Evolutionary conservation across 2,888 invertebrate species (phyloP).

Genomic region (Formica aserva): DNA sequence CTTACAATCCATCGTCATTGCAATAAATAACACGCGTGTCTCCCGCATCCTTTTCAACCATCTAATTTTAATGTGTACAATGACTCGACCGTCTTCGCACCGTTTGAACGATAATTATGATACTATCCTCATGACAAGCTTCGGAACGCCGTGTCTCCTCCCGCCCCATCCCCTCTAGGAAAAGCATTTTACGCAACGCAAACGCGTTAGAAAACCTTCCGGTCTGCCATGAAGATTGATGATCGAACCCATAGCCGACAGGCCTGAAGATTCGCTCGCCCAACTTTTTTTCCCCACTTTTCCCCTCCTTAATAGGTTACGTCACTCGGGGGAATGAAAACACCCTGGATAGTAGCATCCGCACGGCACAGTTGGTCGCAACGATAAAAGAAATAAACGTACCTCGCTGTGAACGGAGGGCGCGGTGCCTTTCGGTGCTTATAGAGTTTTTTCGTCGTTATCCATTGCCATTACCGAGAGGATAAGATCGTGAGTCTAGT

Average conservation of each 20-base stretch:
- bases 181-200: slow-evolving; percentile 41
- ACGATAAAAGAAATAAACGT: slow-evolving; percentile 46
- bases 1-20: not conserved
- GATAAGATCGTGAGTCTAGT: slow-evolving; percentile 74
- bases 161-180: not conserved
- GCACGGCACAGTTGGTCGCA: slow-evolving; percentile 49
- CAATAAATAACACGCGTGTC: not conserved
- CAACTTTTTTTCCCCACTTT: slow-evolving; percentile 32
- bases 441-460: slow-evolving; percentile 66
- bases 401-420: slow-evolving; percentile 8
- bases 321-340: slow-evolving; percentile 59
- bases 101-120: slow-evolving; percentile 50
- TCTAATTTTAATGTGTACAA: slow-evolving; percentile 24
- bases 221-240: slow-evolving; percentile 67
- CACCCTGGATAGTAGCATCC: slow-evolving; percentile 18
- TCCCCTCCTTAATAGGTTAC: slow-evolving; percentile 62
- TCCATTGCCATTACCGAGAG: slow-evolving; percentile 58
- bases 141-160: not conserved
- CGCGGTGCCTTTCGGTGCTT: slow-evolving; percentile 43
- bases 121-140: slow-evolving; percentile 31
- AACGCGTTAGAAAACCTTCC: slow-evolving; percentile 52
- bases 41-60: not conserved
- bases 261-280: slow-evolving; percentile 48
- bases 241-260: slow-evolving; percentile 51
- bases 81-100: slow-evolving; percentile 10